Conservation (phyloP, 2,797 vertebrate genomes). For the Leptatherina wallacei region DNA sequence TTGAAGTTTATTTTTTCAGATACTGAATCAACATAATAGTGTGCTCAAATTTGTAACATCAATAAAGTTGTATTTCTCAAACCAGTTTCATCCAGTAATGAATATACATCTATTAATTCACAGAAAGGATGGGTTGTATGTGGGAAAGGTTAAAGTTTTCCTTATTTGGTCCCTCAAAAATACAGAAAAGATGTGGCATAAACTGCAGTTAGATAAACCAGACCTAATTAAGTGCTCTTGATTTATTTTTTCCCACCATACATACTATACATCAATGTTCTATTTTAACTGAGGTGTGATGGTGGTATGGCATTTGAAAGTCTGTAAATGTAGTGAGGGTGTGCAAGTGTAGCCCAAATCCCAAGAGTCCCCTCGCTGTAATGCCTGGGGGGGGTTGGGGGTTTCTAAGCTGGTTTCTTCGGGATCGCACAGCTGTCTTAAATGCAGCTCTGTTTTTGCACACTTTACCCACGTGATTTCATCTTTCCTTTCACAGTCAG, state of each 20-base stretch:
- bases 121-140: not conserved
- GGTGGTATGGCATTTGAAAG: slow-evolving; percentile 62
- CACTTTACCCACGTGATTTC: slow-evolving; percentile 59
- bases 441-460: slow-evolving; percentile 64
- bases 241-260: slow-evolving; percentile 22
- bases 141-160: not conserved
- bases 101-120: slow-evolving; percentile 1
- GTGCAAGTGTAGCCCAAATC: slow-evolving; percentile 57
- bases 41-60: not conserved
- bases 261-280: slow-evolving; percentile 41
- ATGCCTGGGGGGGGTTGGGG: slow-evolving; percentile 34
- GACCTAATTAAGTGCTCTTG: slow-evolving; percentile 35
- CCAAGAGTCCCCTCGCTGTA: slow-evolving; percentile 60
- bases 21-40: not conserved
- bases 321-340: slow-evolving; percentile 58
- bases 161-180: not conserved
- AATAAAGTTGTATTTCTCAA: slow-evolving; percentile 4
- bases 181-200: slow-evolving; percentile 15
- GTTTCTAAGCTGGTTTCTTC: slow-evolving; percentile 59
- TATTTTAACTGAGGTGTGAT: slow-evolving; percentile 56
- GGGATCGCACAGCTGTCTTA: slow-evolving; percentile 66
- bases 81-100: not conserved
- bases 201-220: slow-evolving; percentile 27
- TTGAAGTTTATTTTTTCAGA: too few species aligned
- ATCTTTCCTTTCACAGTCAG: slow-evolving; percentile 62